These are phyloP conservation scores for Zoroaster sp. DNA, from an alignment of 53 echinoderm and acorn worm species.

Conservation along the genomic window DNA sequence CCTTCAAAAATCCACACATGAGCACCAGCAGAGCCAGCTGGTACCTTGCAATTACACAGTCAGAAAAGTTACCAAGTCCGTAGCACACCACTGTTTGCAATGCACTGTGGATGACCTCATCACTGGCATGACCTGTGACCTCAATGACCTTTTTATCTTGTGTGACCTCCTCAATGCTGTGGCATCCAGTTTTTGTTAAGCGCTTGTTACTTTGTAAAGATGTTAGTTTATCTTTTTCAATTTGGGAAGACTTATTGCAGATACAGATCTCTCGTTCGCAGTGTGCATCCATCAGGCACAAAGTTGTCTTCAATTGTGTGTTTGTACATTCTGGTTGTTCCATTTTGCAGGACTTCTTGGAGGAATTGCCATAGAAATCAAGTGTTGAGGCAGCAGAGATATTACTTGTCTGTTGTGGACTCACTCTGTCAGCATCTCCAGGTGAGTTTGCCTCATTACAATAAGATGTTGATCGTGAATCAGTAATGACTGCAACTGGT, in stretches of 20 bases:
- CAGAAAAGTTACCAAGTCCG: slow-evolving; percentile 90
- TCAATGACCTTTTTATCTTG: background rate
- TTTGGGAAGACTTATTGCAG: background rate
- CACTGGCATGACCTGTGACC: background rate
- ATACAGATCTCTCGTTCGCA: background rate
- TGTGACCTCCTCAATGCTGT: background rate
- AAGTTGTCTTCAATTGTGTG: background rate
- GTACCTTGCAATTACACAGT: slow-evolving; percentile 80
- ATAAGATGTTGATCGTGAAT: background rate
- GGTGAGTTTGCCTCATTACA: background rate
- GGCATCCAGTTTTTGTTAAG: background rate
- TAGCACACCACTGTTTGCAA: slow-evolving; percentile 74
- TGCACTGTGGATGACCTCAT: background rate
- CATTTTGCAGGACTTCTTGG: background rate
- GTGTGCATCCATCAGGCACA: background rate
- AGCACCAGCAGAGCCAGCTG: slow-evolving; percentile 85
- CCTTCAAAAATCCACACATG: slow-evolving; percentile 41
- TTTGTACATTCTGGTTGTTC: background rate
- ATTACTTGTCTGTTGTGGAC: background rate
- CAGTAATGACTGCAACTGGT: background rate
- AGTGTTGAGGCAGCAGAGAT: no score
- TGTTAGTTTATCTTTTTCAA: background rate
- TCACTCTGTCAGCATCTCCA: background rate
- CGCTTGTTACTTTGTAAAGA: background rate
- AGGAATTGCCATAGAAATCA: background rate